These are phyloP conservation scores for Corydoras maculifer DNA, from an alignment of 2,113 vertebrate genomes.

Conservation along the genomic window DNA sequence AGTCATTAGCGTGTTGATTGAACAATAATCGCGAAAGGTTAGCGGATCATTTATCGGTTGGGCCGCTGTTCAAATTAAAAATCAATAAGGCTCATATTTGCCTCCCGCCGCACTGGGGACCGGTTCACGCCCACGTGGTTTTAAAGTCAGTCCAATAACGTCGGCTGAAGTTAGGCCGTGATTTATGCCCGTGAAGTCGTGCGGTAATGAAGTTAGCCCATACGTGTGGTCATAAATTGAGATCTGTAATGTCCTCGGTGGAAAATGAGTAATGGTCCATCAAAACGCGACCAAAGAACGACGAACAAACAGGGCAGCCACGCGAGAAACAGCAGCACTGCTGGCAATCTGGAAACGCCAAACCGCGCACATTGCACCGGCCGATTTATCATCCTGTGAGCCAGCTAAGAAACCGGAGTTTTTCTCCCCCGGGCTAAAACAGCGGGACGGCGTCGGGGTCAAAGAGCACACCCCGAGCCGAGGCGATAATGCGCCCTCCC, in stretches of 20 bases:
- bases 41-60: slow-evolving; percentile 38
- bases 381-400: slow-evolving; percentile 28
- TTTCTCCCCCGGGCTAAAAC: slow-evolving; percentile 12
- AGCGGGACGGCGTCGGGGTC: background rate
- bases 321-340: slow-evolving; percentile 35
- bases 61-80: slow-evolving; percentile 43
- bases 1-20: slow-evolving; percentile 41
- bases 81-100: slow-evolving; percentile 41
- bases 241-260: background rate
- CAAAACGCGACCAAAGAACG: background rate
- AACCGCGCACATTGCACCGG: slow-evolving; percentile 21
- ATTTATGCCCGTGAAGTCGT: slow-evolving; percentile 9
- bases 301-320: background rate
- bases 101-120: slow-evolving; percentile 2
- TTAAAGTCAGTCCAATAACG: slow-evolving; percentile 20
- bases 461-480: slow-evolving; percentile 10
- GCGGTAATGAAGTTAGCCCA: slow-evolving; percentile 23
- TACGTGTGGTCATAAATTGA: slow-evolving; percentile 15
- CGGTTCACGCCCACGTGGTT: slow-evolving; percentile 29
- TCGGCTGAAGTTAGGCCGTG: slow-evolving; percentile 24
- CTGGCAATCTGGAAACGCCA: slow-evolving; percentile 24
- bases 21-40: slow-evolving; percentile 46
- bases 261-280: background rate
- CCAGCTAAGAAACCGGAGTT: slow-evolving; percentile 43
- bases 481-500: slow-evolving; percentile 48